Conservation (phyloP, 2,888 invertebrate species). For the Platynereis dumerilii region DNA sequence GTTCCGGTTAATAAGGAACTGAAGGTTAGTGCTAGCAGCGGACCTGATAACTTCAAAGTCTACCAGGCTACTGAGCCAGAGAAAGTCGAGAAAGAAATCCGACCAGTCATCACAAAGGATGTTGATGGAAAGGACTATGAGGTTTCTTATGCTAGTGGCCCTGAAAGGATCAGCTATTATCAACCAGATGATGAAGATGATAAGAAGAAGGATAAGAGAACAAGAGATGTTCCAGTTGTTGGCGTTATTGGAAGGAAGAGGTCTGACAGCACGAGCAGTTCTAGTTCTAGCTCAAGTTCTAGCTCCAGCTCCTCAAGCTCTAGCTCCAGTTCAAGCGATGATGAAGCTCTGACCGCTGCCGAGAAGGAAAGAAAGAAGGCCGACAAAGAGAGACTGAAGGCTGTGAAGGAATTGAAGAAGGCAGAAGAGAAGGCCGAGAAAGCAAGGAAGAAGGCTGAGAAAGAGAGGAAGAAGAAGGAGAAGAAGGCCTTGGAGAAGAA, state of each 20-base stretch:
- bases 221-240: too few relatives aligned
- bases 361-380: slow-evolving; percentile 3
- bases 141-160: too few relatives aligned
- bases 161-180: not conserved
- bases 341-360: not conserved
- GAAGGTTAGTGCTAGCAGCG: too few relatives aligned
- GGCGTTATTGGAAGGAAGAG: too few relatives aligned
- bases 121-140: too few relatives aligned
- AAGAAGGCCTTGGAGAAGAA: too few relatives aligned
- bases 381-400: not conserved
- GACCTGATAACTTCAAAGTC: too few relatives aligned
- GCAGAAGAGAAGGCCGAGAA: too few relatives aligned
- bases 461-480: not conserved
- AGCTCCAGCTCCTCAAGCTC: slow-evolving; percentile 4
- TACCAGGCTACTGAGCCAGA: too few relatives aligned
- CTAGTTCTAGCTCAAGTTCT: slow-evolving; percentile 10
- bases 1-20: not conserved
- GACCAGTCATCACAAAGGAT: too few relatives aligned
- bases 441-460: not conserved
- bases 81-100: too few relatives aligned
- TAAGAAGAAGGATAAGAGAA: not conserved
- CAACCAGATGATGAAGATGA: not conserved
- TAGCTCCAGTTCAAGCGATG: slow-evolving; percentile 6
- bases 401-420: not conserved
- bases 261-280: not conserved